A percentile compares a stretch with the other conserved stretches of the same genome.
Conservation (phyloP, 2,113 vertebrate species). For the Uropsilus gracilis region DNA sequence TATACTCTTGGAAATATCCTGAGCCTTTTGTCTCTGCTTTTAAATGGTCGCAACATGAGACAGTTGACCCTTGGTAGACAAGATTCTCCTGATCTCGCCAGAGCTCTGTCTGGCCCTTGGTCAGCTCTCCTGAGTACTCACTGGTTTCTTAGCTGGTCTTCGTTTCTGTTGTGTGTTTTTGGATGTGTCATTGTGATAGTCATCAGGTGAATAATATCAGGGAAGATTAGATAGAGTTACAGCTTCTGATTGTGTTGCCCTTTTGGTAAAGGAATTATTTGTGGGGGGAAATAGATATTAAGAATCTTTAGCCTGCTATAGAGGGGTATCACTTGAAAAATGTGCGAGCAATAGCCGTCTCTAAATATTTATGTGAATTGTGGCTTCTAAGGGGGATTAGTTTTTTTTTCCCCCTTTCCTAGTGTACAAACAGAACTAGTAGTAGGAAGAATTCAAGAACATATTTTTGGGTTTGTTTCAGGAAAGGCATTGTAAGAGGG, state of each 20-base stretch:
- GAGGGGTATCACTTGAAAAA: conserved; percentile 19
- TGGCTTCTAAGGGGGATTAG: conserved; percentile 37
- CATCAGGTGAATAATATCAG: conserved; percentile 31
- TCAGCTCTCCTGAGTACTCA: background rate
- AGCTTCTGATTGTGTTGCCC: conserved; percentile 1
- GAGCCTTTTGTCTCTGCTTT: background rate
- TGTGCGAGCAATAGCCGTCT: background rate
- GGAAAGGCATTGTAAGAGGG: background rate
- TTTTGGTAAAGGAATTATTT: conserved; percentile 42
- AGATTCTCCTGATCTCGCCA: background rate
- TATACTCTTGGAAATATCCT: background rate
- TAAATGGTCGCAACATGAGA: background rate
- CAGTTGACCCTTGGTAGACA: background rate
- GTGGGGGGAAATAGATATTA: background rate
- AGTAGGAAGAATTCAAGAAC: background rate
- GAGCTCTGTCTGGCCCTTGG: background rate
- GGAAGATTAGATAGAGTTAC: background rate
- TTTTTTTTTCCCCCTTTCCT: conserved; percentile 21
- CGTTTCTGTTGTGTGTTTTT: background rate
- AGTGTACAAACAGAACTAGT: background rate
- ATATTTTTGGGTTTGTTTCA: background rate
- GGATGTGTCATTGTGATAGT: background rate
- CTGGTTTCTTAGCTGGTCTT: conserved; percentile 26
- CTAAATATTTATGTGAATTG: conserved; percentile 42
- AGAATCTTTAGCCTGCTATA: background rate